Percentiles rank a stretch among this genome's conserved stretches.
These are phyloP conservation scores for Dipodomys spectabilis DNA, from an alignment of 2,113 vertebrate species.

Conservation along the genomic window DNA sequence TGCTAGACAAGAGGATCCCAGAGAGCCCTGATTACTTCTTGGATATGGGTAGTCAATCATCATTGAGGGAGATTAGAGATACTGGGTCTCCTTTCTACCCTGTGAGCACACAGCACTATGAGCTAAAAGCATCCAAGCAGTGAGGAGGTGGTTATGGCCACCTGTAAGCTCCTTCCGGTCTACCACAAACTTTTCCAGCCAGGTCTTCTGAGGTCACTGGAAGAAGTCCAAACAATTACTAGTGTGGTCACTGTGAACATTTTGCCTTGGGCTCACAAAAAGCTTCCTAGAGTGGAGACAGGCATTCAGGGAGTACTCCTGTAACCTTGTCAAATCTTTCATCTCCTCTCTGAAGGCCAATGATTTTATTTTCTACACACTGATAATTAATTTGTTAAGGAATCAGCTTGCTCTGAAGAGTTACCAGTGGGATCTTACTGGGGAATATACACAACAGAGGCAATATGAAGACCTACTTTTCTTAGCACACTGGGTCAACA, in stretches of 20 bases:
- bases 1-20: not conserved
- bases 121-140: accelerated
- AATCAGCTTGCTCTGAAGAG: too few species aligned
- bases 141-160: accelerated
- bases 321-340: not conserved
- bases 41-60: not conserved
- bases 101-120: not conserved
- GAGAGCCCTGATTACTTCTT: not conserved
- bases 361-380: too few species aligned
- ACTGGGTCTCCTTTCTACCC: not conserved
- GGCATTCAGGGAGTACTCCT: accelerated
- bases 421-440: too few species aligned
- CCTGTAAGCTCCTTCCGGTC: not conserved
- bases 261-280: not conserved
- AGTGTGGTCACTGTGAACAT: not conserved
- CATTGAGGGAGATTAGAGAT: not conserved
- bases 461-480: not conserved
- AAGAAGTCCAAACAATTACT: not conserved
- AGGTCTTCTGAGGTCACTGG: not conserved
- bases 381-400: too few species aligned
- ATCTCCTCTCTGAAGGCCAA: not conserved
- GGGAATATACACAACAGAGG: not conserved
- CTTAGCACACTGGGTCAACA: accelerated
- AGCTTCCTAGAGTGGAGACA: not conserved
- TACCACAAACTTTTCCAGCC: not conserved